Conservation (phyloP, 1,140 invertebrate species). For the Tenebrio molitor region DNA sequence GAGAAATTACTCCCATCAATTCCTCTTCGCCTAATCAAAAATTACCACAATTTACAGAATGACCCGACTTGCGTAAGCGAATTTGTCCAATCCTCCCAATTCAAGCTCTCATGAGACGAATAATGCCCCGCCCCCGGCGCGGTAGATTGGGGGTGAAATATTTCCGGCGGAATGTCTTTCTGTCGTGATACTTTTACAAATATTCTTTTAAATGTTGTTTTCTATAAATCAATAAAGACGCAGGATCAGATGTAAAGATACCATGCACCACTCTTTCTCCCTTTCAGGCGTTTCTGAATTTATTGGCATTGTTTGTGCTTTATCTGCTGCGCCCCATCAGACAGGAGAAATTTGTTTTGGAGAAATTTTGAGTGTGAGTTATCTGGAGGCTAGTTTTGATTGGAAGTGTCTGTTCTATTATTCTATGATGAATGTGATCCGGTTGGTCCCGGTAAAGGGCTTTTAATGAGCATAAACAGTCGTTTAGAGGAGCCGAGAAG, state of each 20-base stretch:
- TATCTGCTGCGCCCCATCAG: constrained; percentile 38
- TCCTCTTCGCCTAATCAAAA: no score
- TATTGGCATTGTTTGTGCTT: constrained; percentile 48
- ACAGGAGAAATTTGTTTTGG: not conserved
- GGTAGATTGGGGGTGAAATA: constrained; percentile 18
- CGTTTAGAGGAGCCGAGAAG: constrained; percentile 54
- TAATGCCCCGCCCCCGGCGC: constrained; percentile 8
- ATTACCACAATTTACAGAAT: not conserved
- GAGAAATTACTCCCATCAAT: constrained; percentile 22
- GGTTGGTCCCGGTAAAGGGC: constrained; percentile 13
- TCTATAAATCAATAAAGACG: constrained; percentile 46
- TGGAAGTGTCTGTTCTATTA: not conserved
- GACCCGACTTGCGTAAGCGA: constrained; percentile 24
- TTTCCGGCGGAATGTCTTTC: not conserved
- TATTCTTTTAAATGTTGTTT: constrained; percentile 40
- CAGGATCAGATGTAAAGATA: constrained; percentile 51
- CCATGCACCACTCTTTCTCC: constrained; percentile 54
- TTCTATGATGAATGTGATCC: constrained; percentile 1
- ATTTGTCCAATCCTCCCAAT: constrained; percentile 30
- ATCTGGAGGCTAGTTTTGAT: not conserved
- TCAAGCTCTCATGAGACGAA: constrained; percentile 10
- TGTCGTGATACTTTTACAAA: constrained; percentile 39
- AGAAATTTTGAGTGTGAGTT: not conserved
- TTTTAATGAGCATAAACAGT: constrained; percentile 57
- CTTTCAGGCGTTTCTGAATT: constrained; percentile 51